These are phyloP conservation scores for Cosmia pyralina DNA, from an alignment of 2,888 invertebrate species.

Conservation along the genomic window DNA sequence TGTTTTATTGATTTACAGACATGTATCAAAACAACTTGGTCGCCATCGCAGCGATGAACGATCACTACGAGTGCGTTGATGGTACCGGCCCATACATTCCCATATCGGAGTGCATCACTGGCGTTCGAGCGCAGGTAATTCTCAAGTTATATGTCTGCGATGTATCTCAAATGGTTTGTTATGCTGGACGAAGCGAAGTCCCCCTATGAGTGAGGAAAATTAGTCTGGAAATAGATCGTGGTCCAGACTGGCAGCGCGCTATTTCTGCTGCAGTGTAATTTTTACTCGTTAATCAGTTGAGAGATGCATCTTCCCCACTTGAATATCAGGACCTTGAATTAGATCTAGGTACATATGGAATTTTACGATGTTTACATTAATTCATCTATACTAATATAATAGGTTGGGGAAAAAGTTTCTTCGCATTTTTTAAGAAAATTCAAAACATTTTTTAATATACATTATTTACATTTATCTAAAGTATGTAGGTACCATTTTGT, in stretches of 20 bases:
- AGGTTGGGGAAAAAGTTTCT: too few species aligned
- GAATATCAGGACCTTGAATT: slow-evolving; percentile 2
- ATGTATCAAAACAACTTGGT: slow-evolving; percentile 70
- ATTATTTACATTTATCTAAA: too few species aligned
- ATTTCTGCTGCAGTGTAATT: slow-evolving; percentile 32
- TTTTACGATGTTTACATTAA: too few species aligned
- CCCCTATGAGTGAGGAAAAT: slow-evolving; percentile 19
- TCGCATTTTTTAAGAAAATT: too few species aligned
- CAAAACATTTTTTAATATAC: too few species aligned
- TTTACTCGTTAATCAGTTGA: slow-evolving; percentile 31
- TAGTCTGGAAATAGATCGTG: slow-evolving; percentile 23
- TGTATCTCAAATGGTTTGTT: background rate
- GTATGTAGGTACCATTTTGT: too few species aligned
- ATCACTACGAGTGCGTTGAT: slow-evolving; percentile 72
- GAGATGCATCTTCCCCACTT: slow-evolving; percentile 1
- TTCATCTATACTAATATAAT: too few species aligned
- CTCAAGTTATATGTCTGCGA: background rate
- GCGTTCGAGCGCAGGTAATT: slow-evolving; percentile 90
- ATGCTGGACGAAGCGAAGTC: background rate
- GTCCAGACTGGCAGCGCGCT: slow-evolving; percentile 10
- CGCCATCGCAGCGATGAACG: slow-evolving; percentile 67
- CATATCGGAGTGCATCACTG: slow-evolving; percentile 97
- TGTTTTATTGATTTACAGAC: slow-evolving; percentile 69
- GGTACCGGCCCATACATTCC: slow-evolving; percentile 96
- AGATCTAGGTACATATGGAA: background rate